phyloP scores from a whole-genome alignment of 2,888 invertebrate genomes.

The Ecliptopera silaceata region DNA sequence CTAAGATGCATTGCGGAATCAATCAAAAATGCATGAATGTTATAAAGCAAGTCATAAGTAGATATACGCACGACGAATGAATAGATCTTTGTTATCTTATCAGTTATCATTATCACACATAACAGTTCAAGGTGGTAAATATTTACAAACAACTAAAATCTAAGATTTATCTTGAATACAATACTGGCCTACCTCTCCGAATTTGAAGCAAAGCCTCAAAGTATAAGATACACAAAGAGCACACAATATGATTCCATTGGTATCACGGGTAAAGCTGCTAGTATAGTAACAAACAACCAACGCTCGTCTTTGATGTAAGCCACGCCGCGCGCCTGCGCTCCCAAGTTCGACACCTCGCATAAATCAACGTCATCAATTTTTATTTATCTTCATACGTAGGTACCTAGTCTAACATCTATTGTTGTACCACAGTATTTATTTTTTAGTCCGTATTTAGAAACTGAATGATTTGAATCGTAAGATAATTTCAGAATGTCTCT shows the following conservation, averaged over 20 bases:
- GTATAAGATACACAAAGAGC: neutral
- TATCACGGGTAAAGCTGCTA: neutral
- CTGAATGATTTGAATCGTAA: too few species aligned
- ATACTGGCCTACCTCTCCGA: too few species aligned
- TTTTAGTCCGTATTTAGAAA: too few species aligned
- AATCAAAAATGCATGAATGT: neutral
- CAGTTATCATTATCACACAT: too few species aligned
- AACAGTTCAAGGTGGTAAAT: too few species aligned
- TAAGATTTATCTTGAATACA: too few species aligned
- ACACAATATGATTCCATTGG: neutral
- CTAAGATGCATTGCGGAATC: constrained; percentile 2
- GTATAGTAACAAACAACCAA: neutral
- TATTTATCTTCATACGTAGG: neutral
- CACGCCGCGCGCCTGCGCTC: neutral
- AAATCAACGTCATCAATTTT: neutral
- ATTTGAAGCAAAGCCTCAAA: neutral
- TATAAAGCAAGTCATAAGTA: neutral
- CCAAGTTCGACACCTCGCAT: neutral
- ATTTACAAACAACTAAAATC: too few species aligned
- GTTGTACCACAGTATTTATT: neutral
- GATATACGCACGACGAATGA: neutral
- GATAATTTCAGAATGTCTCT: too few species aligned
- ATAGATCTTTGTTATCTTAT: neutral
- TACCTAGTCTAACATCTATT: neutral
- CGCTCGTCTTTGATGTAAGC: neutral